These are phyloP conservation scores for Cynocephalus volans DNA, from an alignment of 2,113 vertebrate species.

Conservation along the genomic window DNA sequence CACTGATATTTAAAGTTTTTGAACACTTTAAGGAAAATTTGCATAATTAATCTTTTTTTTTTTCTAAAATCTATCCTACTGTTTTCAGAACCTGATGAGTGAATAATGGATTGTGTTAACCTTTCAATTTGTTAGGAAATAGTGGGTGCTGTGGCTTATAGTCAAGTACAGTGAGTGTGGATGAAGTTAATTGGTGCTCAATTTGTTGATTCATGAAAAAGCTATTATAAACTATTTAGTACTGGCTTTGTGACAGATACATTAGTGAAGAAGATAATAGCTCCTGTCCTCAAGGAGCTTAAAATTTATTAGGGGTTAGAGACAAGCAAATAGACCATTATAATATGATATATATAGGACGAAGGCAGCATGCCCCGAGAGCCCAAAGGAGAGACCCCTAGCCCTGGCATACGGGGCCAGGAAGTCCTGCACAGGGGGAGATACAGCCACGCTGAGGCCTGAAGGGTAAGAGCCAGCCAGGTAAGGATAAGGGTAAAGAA, in stretches of 20 bases:
- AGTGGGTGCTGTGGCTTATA: neutral
- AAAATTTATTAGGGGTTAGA: neutral
- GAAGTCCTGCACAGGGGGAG: neutral
- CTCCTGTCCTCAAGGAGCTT: neutral
- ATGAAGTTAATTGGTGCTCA: neutral
- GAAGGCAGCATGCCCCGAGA: neutral
- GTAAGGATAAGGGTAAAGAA: neutral
- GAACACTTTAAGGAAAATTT: conserved; percentile 31
- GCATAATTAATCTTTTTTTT: neutral
- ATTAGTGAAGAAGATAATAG: conserved; percentile 14
- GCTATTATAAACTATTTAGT: neutral
- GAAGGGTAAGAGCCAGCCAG: neutral
- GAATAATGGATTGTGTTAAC: neutral
- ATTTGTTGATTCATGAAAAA: neutral
- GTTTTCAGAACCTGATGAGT: neutral
- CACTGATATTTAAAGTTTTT: neutral
- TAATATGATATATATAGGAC: neutral
- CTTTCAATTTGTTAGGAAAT: neutral
- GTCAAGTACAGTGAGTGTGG: neutral
- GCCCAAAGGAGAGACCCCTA: neutral
- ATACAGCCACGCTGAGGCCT: neutral
- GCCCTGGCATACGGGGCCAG: neutral
- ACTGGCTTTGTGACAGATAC: neutral
- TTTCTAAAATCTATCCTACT: neutral
- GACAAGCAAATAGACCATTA: neutral